Evolutionary conservation across 2,797 vertebrate species (phyloP), one percentile per base, ranked within the genome.

Genomic region (Galagoides demidoff): DNA sequence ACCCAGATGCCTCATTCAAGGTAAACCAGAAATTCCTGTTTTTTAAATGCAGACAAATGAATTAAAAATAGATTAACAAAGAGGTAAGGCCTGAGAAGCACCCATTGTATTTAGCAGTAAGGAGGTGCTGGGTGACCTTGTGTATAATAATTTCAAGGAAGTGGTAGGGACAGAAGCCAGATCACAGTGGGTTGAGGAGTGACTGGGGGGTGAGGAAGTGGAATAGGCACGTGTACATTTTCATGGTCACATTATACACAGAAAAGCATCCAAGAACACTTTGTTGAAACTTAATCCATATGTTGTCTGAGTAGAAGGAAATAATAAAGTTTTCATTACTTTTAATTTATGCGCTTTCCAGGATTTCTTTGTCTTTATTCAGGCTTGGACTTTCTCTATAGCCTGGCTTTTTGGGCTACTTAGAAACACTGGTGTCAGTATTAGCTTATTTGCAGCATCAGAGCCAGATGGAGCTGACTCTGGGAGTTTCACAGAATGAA

Each of bases 11-110:
- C 39, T 63, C 39, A 49, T 71, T 94, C 76, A 63, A 85, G 55
- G 23, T 45, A 83, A 96, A 63, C 29, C 34, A 92, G 31, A 12
- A 43, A 74, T 73, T 91, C 49, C 29, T 78, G 91, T 92, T 39
- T 89, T 57, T 57, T 68, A 55, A 73, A 66, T 89, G 34, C 49
- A 37, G 76, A 34, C 22, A 79, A 39, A 63, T 49, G 20, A 16
- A 86, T 89, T 70, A 11, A 74, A 74, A 74, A 74, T 45, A 74
- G 52, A 16, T 55, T 34, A 34, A 57, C n/a, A 34, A 52, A 78
- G 52, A 78, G 52, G n/a, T 79, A n/a, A 82, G 31, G 55, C 66
- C 23, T n/a, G 9, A 78, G 61, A 68, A 57, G 16, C 1, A 2
- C 7, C 61, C 70, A 39, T 14, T 88, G 79, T 77, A 57, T 88